Evolutionary conservation across 2,888 invertebrate species (phyloP).

Genomic region (Lepidocyrtoides sp.): DNA sequence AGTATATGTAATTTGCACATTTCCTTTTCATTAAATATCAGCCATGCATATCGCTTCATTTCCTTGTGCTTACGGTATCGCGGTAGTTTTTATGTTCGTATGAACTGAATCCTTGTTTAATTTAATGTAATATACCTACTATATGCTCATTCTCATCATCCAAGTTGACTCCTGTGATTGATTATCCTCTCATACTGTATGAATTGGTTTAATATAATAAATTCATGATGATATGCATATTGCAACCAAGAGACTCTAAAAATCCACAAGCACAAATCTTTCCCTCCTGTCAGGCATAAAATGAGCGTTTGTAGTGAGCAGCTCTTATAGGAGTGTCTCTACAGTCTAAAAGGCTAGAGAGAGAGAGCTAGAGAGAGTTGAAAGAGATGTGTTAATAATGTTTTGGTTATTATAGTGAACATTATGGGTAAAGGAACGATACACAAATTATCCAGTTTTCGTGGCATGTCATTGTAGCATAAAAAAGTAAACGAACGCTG

Average conservation of each 20-base stretch:
- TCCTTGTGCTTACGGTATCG: neutral
- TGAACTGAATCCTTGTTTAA: neutral
- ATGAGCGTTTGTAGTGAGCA: neutral
- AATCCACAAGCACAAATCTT: neutral
- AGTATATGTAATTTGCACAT: neutral
- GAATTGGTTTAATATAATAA: neutral
- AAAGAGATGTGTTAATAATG: slow-evolving; percentile 6
- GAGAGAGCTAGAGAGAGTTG: neutral
- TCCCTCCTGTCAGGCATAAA: neutral
- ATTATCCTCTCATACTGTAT: slow-evolving; percentile 22
- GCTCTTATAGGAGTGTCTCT: too few relatives aligned
- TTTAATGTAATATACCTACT: too few relatives aligned
- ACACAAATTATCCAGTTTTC: slow-evolving; percentile 31
- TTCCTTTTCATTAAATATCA: neutral
- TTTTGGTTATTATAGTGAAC: neutral
- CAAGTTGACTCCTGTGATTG: slow-evolving; percentile 21
- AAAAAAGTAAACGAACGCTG: neutral
- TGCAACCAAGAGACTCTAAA: neutral
- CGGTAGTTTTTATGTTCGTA: neutral
- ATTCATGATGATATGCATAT: neutral
- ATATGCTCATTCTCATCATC: neutral
- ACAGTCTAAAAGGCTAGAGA: neutral
- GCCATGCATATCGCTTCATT: neutral
- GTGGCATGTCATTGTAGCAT: neutral
- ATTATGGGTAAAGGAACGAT: too few relatives aligned